Evolutionary conservation across 2,888 invertebrate genomes (phyloP).

Genomic region (Zeuzera pyrina): DNA sequence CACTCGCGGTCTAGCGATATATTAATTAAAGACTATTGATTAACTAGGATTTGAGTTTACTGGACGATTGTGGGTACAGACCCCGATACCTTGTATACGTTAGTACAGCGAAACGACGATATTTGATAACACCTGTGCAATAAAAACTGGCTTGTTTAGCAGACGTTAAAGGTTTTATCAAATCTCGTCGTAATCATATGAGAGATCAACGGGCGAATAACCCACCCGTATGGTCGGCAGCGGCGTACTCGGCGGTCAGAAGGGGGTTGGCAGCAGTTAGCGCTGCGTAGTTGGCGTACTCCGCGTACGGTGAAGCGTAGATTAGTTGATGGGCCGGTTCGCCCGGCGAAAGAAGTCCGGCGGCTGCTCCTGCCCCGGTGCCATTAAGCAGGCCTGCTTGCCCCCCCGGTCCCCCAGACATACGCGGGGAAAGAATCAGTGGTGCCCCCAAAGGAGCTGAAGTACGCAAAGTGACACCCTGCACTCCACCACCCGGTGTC

Average conservation of each 20-base stretch:
- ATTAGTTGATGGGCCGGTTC: conserved; percentile 87
- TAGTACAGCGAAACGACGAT: too few relatives aligned
- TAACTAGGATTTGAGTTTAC: too few relatives aligned
- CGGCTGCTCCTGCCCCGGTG: conserved; percentile 46
- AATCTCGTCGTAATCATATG: too few relatives aligned
- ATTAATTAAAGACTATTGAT: too few relatives aligned
- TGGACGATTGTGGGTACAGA: too few relatives aligned
- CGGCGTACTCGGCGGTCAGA: conserved; percentile 84
- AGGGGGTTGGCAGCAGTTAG: conserved; percentile 85
- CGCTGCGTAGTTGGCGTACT: conserved; percentile 93
- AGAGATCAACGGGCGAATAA: conserved; percentile 70
- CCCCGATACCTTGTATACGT: too few relatives aligned
- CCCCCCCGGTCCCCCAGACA: conserved; percentile 86
- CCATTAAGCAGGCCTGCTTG: conserved; percentile 78
- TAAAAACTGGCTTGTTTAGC: too few relatives aligned
- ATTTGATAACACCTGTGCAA: too few relatives aligned
- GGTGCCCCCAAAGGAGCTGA: conserved; percentile 92
- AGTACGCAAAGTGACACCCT: conserved; percentile 70
- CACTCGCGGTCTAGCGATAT: too few relatives aligned
- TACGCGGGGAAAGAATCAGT: conserved; percentile 91
- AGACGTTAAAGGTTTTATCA: too few relatives aligned
- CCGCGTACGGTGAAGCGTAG: conserved; percentile 87
- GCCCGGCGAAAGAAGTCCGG: conserved; percentile 68
- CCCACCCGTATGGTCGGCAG: conserved; percentile 96
- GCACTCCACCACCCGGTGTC: conserved; percentile 67